Evolutionary conservation across 2,797 vertebrate genomes (phyloP), one percentile per base, ranked within the genome.

Genomic region (Sciaenops ocellatus): DNA sequence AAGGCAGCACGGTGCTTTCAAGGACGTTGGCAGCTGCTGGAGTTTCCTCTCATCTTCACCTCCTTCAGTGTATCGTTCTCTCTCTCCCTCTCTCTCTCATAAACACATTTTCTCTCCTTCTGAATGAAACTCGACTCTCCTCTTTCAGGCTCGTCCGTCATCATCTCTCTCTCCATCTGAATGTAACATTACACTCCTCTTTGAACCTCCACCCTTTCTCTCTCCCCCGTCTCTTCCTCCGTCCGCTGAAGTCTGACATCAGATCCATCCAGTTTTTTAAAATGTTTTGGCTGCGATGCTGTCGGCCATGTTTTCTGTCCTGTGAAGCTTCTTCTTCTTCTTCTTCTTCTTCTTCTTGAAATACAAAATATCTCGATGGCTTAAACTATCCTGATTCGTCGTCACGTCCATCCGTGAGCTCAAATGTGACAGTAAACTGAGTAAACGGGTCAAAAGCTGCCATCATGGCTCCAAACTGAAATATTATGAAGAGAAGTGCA

Each of bases 1-100:
- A 87, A 84, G 73, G 76, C 85, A 76, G 4, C 81, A 1, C 18
- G 56, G 55, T 71, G 79, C 69, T 83, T 90, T 86, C 86, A 83
- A 72, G 82, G 84, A 69, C 66, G 42, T 50, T 80, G 73, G 73
- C 80, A 72, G 78, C 80, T 24, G 60, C 54, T n/a, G 61, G 73
- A 63, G 69, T 59, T 80, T 78, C 71, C 67, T 71, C 54, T 83
- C 69, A 9, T 56, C 72, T 73, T 30, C 68, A 28, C 55, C 69
- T 56, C 67, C 30, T 17, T 50, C 51, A 24, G 20, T 70, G 51
- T 18, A 59, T 80, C 42, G 30, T 62, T 83, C 73, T 30, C 42
- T 22, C n/a, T n/a, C n/a, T n/a, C n/a, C n/a, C n/a, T n/a, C n/a
- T n/a, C 34, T 6, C 9, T 50, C 50, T 50, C 59, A 3, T 8